Evolutionary conservation across 2,888 invertebrate genomes (phyloP).

Genomic region (Heliconius charithonia): DNA sequence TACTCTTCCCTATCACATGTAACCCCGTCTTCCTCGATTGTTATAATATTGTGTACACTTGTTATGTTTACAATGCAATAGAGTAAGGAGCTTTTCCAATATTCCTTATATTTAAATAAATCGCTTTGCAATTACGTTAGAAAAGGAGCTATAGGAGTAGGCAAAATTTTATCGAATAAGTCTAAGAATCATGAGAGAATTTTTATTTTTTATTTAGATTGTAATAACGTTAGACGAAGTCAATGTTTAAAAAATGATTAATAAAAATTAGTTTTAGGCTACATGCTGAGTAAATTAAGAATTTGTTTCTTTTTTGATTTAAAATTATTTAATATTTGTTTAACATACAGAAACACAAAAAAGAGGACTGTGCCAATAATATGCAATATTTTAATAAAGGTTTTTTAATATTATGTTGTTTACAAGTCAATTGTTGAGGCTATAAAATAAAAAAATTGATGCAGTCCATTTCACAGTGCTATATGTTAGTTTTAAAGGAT

Average conservation of each 20-base stretch:
- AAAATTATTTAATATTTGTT: neutral
- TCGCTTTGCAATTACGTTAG: neutral
- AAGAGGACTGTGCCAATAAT: neutral
- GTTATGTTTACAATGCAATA: slow-evolving; percentile 56
- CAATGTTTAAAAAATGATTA: slow-evolving; percentile 21
- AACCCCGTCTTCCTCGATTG: slow-evolving; percentile 71
- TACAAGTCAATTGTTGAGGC: neutral
- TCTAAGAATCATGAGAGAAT: slow-evolving; percentile 36
- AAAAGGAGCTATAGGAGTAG: slow-evolving; percentile 11
- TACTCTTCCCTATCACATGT: slow-evolving; percentile 46
- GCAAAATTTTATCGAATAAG: neutral
- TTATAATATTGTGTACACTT: slow-evolving; percentile 67
- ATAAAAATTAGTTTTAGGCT: slow-evolving; percentile 22
- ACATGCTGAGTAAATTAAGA: slow-evolving; percentile 29
- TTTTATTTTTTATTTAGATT: slow-evolving; percentile 32
- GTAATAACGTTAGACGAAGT: slow-evolving; percentile 14
- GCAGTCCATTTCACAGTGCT: neutral
- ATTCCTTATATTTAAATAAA: slow-evolving; percentile 27
- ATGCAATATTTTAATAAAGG: neutral
- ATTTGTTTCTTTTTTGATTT: neutral
- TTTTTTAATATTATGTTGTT: neutral
- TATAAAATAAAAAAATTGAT: neutral
- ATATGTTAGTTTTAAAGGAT: neutral
- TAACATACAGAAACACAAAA: too few species aligned
- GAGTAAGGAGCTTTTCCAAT: slow-evolving; percentile 36